Percentiles rank a stretch among this genome's conserved stretches.
These are phyloP conservation scores for Parazoanthus swiftii DNA, from an alignment of 92 coral and sea anemone genomes.

Conservation along the genomic window DNA sequence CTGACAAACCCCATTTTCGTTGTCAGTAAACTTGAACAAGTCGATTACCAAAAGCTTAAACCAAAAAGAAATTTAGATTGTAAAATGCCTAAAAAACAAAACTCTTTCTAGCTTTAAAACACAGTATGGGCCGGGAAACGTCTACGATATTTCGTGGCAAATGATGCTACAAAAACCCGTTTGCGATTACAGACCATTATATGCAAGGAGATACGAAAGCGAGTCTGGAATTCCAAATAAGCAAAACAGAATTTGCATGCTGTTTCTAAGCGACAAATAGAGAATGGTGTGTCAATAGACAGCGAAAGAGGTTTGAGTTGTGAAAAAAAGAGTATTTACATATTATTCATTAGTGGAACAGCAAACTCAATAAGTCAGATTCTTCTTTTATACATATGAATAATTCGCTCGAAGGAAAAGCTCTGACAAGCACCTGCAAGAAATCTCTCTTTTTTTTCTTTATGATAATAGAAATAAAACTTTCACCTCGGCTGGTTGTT, in stretches of 20 bases:
- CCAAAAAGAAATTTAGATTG: background rate
- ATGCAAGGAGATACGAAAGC: background rate
- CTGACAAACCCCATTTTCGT: too few species aligned
- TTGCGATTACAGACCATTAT: background rate
- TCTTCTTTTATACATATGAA: background rate
- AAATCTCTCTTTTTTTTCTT: background rate
- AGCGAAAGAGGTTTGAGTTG: background rate
- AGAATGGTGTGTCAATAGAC: conserved; percentile 19
- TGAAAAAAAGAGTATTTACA: conserved; percentile 4
- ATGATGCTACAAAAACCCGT: background rate
- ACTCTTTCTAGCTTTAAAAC: too few species aligned
- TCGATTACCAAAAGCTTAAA: background rate
- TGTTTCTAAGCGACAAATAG: conserved; percentile 20
- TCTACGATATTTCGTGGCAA: background rate
- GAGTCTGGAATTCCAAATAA: background rate
- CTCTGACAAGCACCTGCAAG: background rate
- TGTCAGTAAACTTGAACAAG: background rate
- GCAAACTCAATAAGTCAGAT: background rate
- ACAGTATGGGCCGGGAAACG: background rate
- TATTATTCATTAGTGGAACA: conserved; percentile 11
- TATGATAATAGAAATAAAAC: background rate
- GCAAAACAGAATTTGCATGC: conserved; percentile 25
- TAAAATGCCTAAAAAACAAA: too few species aligned
- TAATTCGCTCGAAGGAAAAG: background rate
- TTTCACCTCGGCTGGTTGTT: background rate